phyloP scores from a whole-genome alignment of 1,140 invertebrate genomes.

The Pectinophora gossypiella region DNA sequence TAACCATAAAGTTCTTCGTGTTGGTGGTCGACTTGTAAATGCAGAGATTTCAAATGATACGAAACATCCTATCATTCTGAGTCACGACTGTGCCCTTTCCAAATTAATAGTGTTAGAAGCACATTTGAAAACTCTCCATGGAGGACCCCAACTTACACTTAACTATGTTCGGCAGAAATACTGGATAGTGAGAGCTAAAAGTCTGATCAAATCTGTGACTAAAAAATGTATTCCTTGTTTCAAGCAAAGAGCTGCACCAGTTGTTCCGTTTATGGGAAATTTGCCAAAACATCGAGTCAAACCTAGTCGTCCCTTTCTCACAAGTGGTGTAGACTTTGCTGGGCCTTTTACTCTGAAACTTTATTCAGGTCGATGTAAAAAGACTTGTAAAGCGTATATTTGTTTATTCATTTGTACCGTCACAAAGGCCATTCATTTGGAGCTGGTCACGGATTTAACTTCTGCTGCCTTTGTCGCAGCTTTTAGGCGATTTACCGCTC shows the following conservation, averaged over 20 bases:
- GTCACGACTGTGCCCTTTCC: not conserved
- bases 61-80: slow-evolving; percentile 12
- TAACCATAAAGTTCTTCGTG: too few relatives aligned
- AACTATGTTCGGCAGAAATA: slow-evolving; percentile 3
- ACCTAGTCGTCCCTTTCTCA: not conserved
- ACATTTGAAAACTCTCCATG: slow-evolving; percentile 6
- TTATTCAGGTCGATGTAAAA: not conserved
- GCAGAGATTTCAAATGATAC: not conserved
- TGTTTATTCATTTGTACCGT: slow-evolving; percentile 19
- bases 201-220: slow-evolving; percentile 4
- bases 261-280: slow-evolving; percentile 13
- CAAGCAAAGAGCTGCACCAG: not conserved
- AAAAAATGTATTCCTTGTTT: slow-evolving; percentile 13
- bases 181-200: slow-evolving; percentile 8
- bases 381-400: not conserved
- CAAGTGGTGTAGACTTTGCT: slow-evolving; percentile 4
- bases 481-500: slow-evolving; percentile 38
- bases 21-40: too few relatives aligned
- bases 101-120: slow-evolving; percentile 1
- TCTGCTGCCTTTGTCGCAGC: slow-evolving; percentile 29
- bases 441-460: slow-evolving; percentile 28
- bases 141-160: not conserved
- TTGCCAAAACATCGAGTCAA: slow-evolving; percentile 8
- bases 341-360: not conserved
- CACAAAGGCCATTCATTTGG: slow-evolving; percentile 42